A percentile compares a stretch with the other conserved stretches of the same genome.
phyloP scores from a whole-genome alignment of 2,113 vertebrate genomes.

The Mesocricetus auratus region DNA sequence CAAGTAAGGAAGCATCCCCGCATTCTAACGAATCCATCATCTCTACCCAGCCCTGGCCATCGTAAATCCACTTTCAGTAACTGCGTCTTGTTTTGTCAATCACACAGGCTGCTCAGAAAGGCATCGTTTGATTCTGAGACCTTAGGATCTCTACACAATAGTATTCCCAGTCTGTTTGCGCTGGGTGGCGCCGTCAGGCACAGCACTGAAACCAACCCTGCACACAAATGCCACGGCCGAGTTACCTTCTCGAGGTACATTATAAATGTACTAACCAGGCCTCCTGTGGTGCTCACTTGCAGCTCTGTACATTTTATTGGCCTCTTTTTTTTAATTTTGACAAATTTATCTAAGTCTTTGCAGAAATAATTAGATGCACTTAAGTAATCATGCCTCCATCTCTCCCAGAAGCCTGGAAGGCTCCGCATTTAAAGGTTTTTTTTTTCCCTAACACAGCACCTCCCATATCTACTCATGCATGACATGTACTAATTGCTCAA shows the following conservation, averaged over 20 bases:
- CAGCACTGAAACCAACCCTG: background rate
- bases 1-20: background rate
- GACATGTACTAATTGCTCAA: background rate
- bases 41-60: background rate
- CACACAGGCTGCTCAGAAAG: background rate
- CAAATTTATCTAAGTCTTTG: background rate
- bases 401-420: background rate
- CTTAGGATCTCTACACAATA: constrained; percentile 28
- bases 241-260: constrained; percentile 23
- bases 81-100: constrained; percentile 13
- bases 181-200: background rate
- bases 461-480: background rate
- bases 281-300: background rate
- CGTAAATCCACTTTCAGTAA: background rate
- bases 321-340: background rate
- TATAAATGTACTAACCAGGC: background rate
- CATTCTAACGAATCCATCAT: background rate
- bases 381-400: background rate
- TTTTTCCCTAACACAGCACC: background rate
- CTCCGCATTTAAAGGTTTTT: background rate
- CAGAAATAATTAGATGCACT: constrained; percentile 52
- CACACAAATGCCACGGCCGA: background rate
- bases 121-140: background rate
- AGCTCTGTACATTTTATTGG: background rate
- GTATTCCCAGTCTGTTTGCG: background rate